phyloP scores from a whole-genome alignment of 2,888 invertebrate genomes.

The Drosophila cyrtoloma region DNA sequence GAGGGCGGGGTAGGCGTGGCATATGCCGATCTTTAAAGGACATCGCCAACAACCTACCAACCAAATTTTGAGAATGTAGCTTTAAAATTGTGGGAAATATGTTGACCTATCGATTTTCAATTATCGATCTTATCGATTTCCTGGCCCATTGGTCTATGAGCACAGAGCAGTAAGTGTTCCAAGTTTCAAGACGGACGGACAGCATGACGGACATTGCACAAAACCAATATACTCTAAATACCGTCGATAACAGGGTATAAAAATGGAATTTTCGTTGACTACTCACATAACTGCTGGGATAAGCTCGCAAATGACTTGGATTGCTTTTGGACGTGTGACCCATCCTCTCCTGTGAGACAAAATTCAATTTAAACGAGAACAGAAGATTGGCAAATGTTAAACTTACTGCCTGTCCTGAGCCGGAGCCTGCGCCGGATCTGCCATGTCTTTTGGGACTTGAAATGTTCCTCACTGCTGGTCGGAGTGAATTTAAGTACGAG shows the following conservation, averaged over 20 bases:
- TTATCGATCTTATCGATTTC: background rate
- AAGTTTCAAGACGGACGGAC: too few species aligned
- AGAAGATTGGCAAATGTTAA: background rate
- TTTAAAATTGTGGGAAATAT: background rate
- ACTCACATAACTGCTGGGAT: slow-evolving; percentile 1
- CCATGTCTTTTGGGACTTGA: background rate
- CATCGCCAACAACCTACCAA: background rate
- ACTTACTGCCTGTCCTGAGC: background rate
- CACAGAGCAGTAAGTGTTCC: too few species aligned
- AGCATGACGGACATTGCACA: too few species aligned
- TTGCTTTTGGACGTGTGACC: background rate
- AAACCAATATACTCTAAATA: background rate
- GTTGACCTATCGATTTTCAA: background rate
- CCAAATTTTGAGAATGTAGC: background rate
- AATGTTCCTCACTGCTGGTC: background rate
- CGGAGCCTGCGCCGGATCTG: background rate
- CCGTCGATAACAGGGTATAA: background rate
- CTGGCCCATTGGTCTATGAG: background rate
- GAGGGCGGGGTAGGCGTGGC: too few species aligned
- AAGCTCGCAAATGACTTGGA: background rate
- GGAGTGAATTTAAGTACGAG: background rate
- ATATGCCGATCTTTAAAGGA: background rate
- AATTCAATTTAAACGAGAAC: background rate
- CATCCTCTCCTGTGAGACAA: background rate
- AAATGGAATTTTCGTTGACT: background rate